Percentiles rank a stretch among this genome's conserved stretches.
These are phyloP conservation scores for Lycaena phlaeas DNA, from an alignment of 2,888 invertebrate species.

Conservation along the genomic window DNA sequence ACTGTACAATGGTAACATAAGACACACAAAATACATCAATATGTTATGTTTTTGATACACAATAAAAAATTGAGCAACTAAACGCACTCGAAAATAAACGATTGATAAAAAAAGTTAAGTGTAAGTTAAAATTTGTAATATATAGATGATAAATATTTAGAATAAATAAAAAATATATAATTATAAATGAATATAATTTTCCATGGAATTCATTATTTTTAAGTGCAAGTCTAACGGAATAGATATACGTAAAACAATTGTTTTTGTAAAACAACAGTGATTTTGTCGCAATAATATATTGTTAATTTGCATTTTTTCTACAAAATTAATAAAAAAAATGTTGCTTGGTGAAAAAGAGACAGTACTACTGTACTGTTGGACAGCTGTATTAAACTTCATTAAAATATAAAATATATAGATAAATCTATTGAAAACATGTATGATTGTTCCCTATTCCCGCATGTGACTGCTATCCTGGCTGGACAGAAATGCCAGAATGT, in stretches of 20 bases:
- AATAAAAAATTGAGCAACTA: slow-evolving; percentile 30
- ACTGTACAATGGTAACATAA: no score
- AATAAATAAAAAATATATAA: slow-evolving; percentile 68
- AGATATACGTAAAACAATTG: slow-evolving; percentile 17
- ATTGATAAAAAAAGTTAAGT: slow-evolving; percentile 61
- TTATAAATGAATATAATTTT: slow-evolving; percentile 72
- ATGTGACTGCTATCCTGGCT: not conserved
- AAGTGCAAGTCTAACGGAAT: slow-evolving; percentile 41
- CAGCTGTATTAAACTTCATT: slow-evolving; percentile 70
- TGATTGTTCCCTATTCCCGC: slow-evolving; percentile 28
- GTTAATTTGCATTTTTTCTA: slow-evolving; percentile 55
- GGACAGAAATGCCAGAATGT: not conserved
- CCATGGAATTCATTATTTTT: slow-evolving; percentile 67
- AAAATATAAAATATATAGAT: slow-evolving; percentile 73
- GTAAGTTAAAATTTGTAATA: slow-evolving; percentile 69
- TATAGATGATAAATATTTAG: slow-evolving; percentile 71
- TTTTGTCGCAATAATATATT: slow-evolving; percentile 47
- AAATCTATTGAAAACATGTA: slow-evolving; percentile 68
- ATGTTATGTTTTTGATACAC: not conserved
- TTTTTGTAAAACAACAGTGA: slow-evolving; percentile 27
- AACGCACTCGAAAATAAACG: slow-evolving; percentile 41
- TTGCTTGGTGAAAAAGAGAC: slow-evolving; percentile 50
- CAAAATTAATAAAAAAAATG: slow-evolving; percentile 27
- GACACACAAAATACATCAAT: no score
- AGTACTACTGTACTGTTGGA: no score